A percentile compares a stretch with the other conserved stretches of the same genome.
phyloP scores from a whole-genome alignment of 2,888 invertebrate genomes.

The Masnerella sp. region DNA sequence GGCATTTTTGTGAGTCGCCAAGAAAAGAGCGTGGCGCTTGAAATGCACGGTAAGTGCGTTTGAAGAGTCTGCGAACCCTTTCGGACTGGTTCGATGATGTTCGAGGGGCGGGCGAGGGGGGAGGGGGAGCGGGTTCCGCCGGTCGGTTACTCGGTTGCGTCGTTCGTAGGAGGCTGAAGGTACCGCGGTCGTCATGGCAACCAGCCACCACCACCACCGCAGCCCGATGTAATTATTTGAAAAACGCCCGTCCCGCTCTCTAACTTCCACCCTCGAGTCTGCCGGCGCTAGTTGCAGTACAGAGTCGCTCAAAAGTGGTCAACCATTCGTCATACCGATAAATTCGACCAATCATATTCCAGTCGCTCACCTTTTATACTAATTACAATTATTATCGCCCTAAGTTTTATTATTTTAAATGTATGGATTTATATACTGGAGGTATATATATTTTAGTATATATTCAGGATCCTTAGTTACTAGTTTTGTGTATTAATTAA shows the following conservation, averaged over 20 bases:
- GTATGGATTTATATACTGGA: too few species aligned
- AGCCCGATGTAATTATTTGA: slow-evolving; percentile 79
- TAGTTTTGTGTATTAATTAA: too few species aligned
- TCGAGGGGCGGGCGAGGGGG: slow-evolving; percentile 33
- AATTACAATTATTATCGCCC: too few species aligned
- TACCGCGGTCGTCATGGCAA: slow-evolving; percentile 77
- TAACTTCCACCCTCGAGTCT: slow-evolving; percentile 72
- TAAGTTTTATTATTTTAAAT: too few species aligned
- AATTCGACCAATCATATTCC: slow-evolving; percentile 11
- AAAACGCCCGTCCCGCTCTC: slow-evolving; percentile 76
- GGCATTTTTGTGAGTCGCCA: slow-evolving; percentile 27
- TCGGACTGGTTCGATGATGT: slow-evolving; percentile 59
- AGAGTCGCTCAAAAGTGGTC: slow-evolving; percentile 75
- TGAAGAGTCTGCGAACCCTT: slow-evolving; percentile 58
- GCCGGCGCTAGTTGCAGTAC: slow-evolving; percentile 70
- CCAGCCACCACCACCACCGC: slow-evolving; percentile 72
- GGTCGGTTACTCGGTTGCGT: slow-evolving; percentile 67
- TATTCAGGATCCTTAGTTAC: too few species aligned
- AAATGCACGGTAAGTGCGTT: slow-evolving; percentile 44
- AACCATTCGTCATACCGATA: slow-evolving; percentile 50
- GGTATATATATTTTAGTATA: too few species aligned
- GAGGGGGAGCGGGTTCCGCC: slow-evolving; percentile 47
- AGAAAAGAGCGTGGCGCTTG: slow-evolving; percentile 43
- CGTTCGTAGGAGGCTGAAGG: slow-evolving; percentile 70
- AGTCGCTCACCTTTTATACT: slow-evolving; percentile 16